A percentile compares a stretch with the other conserved stretches of the same genome.
phyloP scores from a whole-genome alignment of 2,797 vertebrate species.

The Hypotaenidia okinawae region DNA sequence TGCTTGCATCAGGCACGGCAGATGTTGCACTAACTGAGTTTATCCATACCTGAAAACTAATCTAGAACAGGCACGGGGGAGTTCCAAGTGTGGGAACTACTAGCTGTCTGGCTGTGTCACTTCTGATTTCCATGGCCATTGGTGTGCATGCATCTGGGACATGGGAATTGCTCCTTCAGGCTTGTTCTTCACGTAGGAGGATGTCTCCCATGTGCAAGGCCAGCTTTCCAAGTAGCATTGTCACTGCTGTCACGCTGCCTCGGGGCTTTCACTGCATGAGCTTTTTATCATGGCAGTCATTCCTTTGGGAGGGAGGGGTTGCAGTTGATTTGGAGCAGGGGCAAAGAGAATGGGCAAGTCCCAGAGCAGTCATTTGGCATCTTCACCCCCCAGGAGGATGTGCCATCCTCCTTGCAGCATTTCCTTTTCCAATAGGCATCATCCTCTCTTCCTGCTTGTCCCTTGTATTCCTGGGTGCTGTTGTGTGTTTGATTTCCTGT shows the following conservation, averaged over 20 bases:
- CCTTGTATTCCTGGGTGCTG: background rate
- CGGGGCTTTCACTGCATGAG: background rate
- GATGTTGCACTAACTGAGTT: background rate
- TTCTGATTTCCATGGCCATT: background rate
- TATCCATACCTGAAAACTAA: background rate
- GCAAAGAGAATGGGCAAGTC: background rate
- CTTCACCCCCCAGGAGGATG: background rate
- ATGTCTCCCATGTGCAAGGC: accelerated
- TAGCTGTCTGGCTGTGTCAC: background rate
- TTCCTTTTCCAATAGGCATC: constrained; percentile 1
- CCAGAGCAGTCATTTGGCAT: background rate
- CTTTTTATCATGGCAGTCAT: background rate
- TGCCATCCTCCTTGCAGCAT: background rate
- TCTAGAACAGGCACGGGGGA: background rate
- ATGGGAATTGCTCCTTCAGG: background rate
- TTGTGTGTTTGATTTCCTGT: background rate
- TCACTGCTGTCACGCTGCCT: accelerated
- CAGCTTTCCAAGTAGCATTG: background rate
- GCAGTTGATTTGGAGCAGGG: background rate
- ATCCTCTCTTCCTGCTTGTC: constrained; percentile 1
- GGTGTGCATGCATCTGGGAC: background rate
- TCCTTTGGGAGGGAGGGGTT: background rate
- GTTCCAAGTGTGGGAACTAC: background rate
- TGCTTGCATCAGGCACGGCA: background rate
- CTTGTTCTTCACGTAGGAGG: background rate